A percentile compares a stretch with the other conserved stretches of the same genome.
These are phyloP conservation scores for Charanyca ferruginea DNA, from an alignment of 2,888 invertebrate species.

Conservation along the genomic window DNA sequence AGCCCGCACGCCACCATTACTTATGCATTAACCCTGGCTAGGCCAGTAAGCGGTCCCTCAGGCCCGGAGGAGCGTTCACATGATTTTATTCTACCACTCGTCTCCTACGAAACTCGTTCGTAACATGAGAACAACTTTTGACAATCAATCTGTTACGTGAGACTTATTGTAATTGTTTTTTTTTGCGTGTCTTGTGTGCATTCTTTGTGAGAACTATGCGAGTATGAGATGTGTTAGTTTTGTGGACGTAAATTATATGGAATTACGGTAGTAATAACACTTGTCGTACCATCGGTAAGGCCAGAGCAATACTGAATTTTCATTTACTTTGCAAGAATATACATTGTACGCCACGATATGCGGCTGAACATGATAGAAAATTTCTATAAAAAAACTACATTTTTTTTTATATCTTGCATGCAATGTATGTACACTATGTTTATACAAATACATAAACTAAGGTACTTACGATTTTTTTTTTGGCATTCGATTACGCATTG, in stretches of 20 bases:
- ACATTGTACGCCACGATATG: too few species aligned
- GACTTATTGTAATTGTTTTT: conserved; percentile 59
- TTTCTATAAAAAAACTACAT: too few species aligned
- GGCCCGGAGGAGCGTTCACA: conserved; percentile 75
- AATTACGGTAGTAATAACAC: neutral
- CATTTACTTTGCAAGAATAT: too few species aligned
- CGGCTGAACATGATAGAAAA: too few species aligned
- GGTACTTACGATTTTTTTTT: too few species aligned
- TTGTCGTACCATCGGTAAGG: too few species aligned
- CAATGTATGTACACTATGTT: too few species aligned
- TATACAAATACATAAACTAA: too few species aligned
- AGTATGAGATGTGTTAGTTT: neutral
- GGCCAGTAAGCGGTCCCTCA: conserved; percentile 88
- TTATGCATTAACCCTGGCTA: conserved; percentile 91
- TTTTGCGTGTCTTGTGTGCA: conserved; percentile 38
- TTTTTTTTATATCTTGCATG: too few species aligned
- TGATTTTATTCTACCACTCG: conserved; percentile 81
- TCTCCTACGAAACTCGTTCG: conserved; percentile 61
- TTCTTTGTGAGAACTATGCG: conserved; percentile 1
- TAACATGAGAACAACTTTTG: conserved; percentile 70
- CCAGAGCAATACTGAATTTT: too few species aligned
- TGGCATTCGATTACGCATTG: too few species aligned
- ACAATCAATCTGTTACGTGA: conserved; percentile 75
- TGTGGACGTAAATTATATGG: conserved; percentile 6
- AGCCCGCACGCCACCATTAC: conserved; percentile 85